phyloP scores from a whole-genome alignment of 1,140 invertebrate species.

The Parapsyche elsis region DNA sequence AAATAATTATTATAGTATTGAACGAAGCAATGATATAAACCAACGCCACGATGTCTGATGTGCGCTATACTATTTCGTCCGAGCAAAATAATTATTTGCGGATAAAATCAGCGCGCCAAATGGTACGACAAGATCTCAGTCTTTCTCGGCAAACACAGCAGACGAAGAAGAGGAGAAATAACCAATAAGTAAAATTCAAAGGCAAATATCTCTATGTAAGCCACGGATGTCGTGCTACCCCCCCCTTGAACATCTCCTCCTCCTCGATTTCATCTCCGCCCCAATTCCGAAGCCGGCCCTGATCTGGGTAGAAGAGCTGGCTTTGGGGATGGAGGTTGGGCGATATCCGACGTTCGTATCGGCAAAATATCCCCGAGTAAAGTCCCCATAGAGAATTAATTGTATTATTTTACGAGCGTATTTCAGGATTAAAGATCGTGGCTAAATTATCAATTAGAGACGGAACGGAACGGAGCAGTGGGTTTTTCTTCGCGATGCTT shows the following conservation, averaged over 20 bases:
- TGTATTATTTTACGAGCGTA: slow-evolving; percentile 65
- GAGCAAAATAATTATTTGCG: slow-evolving; percentile 35
- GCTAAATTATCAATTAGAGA: slow-evolving; percentile 68
- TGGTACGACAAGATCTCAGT: slow-evolving; percentile 39
- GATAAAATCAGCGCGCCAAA: slow-evolving; percentile 48
- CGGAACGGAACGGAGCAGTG: slow-evolving; percentile 62
- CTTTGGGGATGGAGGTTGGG: not conserved
- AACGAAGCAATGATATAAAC: too few species aligned
- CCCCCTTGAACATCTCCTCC: not conserved
- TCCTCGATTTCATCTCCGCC: too few species aligned
- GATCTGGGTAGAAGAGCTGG: not conserved
- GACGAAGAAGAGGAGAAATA: slow-evolving; percentile 45
- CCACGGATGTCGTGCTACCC: slow-evolving; percentile 26
- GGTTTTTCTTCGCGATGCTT: slow-evolving; percentile 51
- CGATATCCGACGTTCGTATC: not conserved
- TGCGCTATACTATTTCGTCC: not conserved
- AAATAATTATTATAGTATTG: too few species aligned
- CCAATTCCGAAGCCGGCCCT: not conserved
- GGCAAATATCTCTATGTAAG: slow-evolving; percentile 50
- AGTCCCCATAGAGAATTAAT: slow-evolving; percentile 66
- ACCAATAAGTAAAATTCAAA: slow-evolving; percentile 57
- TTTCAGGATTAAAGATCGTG: slow-evolving; percentile 63
- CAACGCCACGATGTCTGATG: not conserved
- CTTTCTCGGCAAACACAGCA: slow-evolving; percentile 31
- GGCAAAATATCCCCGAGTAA: slow-evolving; percentile 46